Base-by-base conservation (phyloP, 1,140 invertebrate genomes). In the Centruroides vittatus region DNA sequence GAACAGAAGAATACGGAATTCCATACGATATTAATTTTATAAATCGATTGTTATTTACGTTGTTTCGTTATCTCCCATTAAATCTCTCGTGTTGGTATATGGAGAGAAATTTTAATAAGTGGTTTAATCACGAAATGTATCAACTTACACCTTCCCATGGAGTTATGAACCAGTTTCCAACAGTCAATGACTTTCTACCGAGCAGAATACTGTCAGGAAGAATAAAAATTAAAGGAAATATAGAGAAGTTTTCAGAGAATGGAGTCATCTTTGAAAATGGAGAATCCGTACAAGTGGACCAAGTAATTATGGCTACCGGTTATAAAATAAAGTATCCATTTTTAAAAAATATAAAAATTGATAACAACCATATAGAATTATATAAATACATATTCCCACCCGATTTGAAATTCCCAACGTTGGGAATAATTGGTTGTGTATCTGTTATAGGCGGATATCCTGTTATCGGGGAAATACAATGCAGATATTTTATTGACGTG, bases 381-480 rank as follows among this genome's bases (percentile, higher is more conserved):
- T 80, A 75, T 67, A 66, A 78, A 60, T 73, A 71, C 62, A 69
- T 78, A 49, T 79, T 76, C 52, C 74, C 73, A 47, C 74, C 76
- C 3, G 36, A 62, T 35, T 35, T 62, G 0, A 35, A 46, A 47
- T 70, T 70, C 55, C 11, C 62, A 62, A 75, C 73, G 2, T 57
- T 80, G 47, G 74, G 74, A 12, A 66, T 80, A 9, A 78, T 80
- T 61, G 79, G 79, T 2, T 72, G 75, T 49, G 66, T 79, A 54
- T 78, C 78, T 66, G 75, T 78, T 53, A 62, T 79, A 46, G 77
- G 78, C 47, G 69, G 75, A 49, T 69, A 78, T n/a, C 71, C 76
- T 64, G 76, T 78, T 9, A 73, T 78, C 47, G 70, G 74, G n/a
- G 78, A 80, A 68, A 73, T 80, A 48, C 78, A 80, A 67, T 69